Base-by-base conservation (phyloP, 2,888 invertebrate genomes). In the Sinopyrophorus schimmeli region DNA sequence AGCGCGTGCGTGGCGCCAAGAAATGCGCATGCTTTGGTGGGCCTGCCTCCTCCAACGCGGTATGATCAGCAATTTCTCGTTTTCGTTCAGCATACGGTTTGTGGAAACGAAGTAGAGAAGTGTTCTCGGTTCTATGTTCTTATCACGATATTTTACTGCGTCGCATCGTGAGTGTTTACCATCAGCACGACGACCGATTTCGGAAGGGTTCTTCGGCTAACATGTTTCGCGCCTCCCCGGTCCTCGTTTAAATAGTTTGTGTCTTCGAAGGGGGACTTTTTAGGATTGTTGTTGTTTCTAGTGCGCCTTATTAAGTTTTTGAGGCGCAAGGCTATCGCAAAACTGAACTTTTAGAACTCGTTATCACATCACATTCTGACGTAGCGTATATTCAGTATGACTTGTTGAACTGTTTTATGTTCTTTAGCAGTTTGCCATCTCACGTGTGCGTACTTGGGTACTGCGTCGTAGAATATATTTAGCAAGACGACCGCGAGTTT, bases 1-100 rank as follows among this genome's bases (percentile, higher is more conserved):
- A 47, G 61, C 59, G 68, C 66, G 67, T 69, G 70, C 70, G 71
- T 71, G 71, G 70, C 69, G 70, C 69, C 70, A 58, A 62, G 17
- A 3, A 51, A 40, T 51, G 65, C 67, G 70, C 71, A 65, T 59
- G 70, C 69, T 55, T 62, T 55, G 59, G 65, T 64, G 64, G 67
- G 68, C 65, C 65, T 64, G 66, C 70, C 69, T 67, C 68, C 52
- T 47, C 55, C 56, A 52, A 54, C 50, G 51, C 56, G 47, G 42
- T 54, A 37, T 47, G 43, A 50, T 48, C 49, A 27, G 35, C 52
- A 53, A 54, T 46, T 49, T 52, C 54, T 47, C 39, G 47, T 47
- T 44, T n/a, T 40, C 41, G 46, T 48, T 39, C 35, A 48, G 39
- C 52, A 61, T 59, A 59, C 59, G 61, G 66, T 61, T 54, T 64